A percentile compares a stretch with the other conserved stretches of the same genome.
Evolutionary conservation across 2,113 vertebrate species (phyloP).

Genomic region (Thamnaconus septentrionalis): DNA sequence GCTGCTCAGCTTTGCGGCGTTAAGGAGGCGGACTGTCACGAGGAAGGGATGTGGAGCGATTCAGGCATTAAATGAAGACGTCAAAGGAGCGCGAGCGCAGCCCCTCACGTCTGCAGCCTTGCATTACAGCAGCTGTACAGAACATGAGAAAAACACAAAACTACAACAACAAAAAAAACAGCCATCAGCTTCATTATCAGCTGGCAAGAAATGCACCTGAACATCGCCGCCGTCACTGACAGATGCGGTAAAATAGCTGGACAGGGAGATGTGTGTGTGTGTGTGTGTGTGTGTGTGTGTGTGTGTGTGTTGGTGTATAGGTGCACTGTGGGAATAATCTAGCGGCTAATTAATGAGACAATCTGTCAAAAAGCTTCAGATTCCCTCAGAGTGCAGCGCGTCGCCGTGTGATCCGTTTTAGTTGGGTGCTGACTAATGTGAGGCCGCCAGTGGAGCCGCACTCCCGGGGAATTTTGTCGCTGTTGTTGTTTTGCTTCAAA

Average conservation of each 20-base stretch:
- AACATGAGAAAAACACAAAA: too few relatives aligned
- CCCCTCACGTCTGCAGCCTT: too few relatives aligned
- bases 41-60: slow-evolving; percentile 5
- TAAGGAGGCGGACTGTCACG: slow-evolving; percentile 15
- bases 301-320: too few relatives aligned
- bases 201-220: too few relatives aligned
- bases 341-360: slow-evolving; percentile 40
- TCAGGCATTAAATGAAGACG: slow-evolving; percentile 38
- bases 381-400: slow-evolving; percentile 28
- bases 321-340: slow-evolving; percentile 15
- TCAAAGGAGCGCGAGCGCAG: neutral
- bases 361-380: slow-evolving; percentile 34
- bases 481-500: slow-evolving; percentile 4
- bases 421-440: slow-evolving; percentile 33
- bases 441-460: slow-evolving; percentile 6
- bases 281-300: too few relatives aligned
- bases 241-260: too few relatives aligned
- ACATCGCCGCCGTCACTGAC: too few relatives aligned
- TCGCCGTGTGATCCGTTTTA: slow-evolving; percentile 39
- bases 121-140: too few relatives aligned
- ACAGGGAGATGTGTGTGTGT: too few relatives aligned
- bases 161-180: too few relatives aligned
- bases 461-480: too few relatives aligned
- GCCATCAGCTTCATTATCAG: too few relatives aligned
- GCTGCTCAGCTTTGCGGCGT: slow-evolving; percentile 25